Percentiles rank a stretch among this genome's conserved stretches.
Conservation (phyloP, 1,140 invertebrate genomes). For the Camponotus pennsylvanicus region DNA sequence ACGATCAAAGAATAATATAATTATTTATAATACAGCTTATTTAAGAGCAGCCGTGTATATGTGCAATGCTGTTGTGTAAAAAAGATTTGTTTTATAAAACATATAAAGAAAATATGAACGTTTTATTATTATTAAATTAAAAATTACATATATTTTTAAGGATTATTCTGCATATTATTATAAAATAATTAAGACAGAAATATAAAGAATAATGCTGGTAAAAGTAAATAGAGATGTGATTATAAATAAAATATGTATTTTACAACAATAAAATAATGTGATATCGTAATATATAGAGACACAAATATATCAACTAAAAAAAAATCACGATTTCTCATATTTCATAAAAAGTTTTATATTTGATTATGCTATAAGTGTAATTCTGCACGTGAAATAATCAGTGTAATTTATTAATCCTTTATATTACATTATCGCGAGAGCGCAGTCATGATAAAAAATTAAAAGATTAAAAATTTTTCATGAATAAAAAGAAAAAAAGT, state of each 20-base stretch:
- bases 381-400: background rate
- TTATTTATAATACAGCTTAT: background rate
- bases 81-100: background rate
- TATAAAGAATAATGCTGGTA: background rate
- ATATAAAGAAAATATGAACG: background rate
- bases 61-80: background rate
- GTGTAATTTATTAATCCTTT: background rate
- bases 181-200: background rate
- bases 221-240: background rate
- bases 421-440: no score
- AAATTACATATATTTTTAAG: background rate
- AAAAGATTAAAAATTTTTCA: no score
- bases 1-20: slow-evolving; percentile 8
- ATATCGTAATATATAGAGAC: background rate
- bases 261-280: background rate
- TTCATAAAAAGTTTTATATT: background rate
- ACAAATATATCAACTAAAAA: background rate
- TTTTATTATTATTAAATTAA: background rate
- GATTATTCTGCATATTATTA: background rate
- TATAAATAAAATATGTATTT: background rate
- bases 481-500: no score
- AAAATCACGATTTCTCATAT: background rate
- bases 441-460: no score
- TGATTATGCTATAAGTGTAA: background rate
- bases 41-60: background rate